Evolutionary conservation across 1,140 invertebrate species (phyloP).

Genomic region (Pemphigus obesinymphae): DNA sequence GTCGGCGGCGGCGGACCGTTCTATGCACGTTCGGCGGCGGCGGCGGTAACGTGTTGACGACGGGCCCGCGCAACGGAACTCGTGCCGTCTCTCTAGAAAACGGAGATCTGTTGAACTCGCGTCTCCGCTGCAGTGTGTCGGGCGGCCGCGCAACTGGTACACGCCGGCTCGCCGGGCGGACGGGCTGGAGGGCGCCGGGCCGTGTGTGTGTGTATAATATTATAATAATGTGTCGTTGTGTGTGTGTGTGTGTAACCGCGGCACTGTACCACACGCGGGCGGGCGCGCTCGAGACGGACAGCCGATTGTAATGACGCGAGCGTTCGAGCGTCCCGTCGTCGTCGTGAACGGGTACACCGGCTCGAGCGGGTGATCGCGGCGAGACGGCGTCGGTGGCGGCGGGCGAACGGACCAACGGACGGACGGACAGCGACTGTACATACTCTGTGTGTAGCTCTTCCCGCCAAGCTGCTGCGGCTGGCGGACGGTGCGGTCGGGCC

Average conservation of each 20-base stretch:
- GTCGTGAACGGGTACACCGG: too few relatives aligned
- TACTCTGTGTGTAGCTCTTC: too few relatives aligned
- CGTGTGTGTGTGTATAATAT: too few relatives aligned
- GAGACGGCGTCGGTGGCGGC: background rate
- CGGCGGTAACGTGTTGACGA: slow-evolving; percentile 26
- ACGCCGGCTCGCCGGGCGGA: background rate
- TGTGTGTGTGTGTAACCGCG: too few relatives aligned
- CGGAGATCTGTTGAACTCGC: slow-evolving; percentile 7
- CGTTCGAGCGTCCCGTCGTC: too few relatives aligned
- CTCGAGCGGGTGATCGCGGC: too few relatives aligned
- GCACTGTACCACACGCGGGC: background rate
- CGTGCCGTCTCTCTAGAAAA: background rate
- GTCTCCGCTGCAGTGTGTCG: too few relatives aligned
- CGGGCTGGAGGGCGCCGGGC: too few relatives aligned
- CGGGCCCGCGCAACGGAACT: slow-evolving; percentile 25
- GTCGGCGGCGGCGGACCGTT: background rate
- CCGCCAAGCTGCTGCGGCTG: too few relatives aligned
- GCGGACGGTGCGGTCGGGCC: too few relatives aligned
- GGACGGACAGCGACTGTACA: too few relatives aligned
- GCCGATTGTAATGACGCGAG: background rate
- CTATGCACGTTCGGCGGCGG: background rate
- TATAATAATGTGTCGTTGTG: too few relatives aligned
- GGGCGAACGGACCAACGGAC: background rate
- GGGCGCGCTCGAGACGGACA: background rate
- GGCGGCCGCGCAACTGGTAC: background rate